These are phyloP conservation scores for Leistus spinibarbis DNA, from an alignment of 2,888 invertebrate genomes.

Conservation along the genomic window DNA sequence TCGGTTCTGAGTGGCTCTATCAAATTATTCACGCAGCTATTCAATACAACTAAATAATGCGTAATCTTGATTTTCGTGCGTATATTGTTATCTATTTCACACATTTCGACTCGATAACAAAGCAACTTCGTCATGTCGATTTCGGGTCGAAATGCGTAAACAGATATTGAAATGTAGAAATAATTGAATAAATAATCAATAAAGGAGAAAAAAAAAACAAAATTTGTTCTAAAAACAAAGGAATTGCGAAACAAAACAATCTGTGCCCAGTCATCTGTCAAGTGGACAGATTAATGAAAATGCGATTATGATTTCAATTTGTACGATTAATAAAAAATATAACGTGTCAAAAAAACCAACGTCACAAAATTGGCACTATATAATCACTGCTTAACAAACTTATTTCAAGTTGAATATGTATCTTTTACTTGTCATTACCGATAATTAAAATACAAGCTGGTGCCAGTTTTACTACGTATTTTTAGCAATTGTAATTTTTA, in stretches of 20 bases:
- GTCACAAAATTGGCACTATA: neutral
- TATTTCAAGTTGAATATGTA: neutral
- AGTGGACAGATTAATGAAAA: neutral
- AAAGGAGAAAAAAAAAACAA: neutral
- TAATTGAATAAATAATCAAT: too few species aligned
- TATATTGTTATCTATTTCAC: too few species aligned
- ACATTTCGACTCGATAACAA: too few species aligned
- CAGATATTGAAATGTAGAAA: too few species aligned
- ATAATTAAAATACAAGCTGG: conserved; percentile 10
- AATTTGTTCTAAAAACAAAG: neutral
- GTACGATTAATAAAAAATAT: neutral
- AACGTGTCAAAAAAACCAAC: neutral
- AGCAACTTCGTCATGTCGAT: too few species aligned
- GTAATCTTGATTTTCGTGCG: too few species aligned
- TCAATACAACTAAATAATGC: too few species aligned
- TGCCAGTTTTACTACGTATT: conserved; percentile 19
- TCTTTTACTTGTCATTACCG: neutral
- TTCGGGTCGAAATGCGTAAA: too few species aligned
- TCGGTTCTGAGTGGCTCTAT: too few species aligned
- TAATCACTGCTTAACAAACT: neutral
- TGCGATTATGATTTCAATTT: neutral
- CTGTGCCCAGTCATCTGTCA: neutral
- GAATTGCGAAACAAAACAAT: neutral
- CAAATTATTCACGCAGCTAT: too few species aligned
- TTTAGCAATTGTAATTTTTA: conserved; percentile 22